Base-by-base conservation (phyloP, 2,888 invertebrate genomes). In the Acleris holmiana region DNA sequence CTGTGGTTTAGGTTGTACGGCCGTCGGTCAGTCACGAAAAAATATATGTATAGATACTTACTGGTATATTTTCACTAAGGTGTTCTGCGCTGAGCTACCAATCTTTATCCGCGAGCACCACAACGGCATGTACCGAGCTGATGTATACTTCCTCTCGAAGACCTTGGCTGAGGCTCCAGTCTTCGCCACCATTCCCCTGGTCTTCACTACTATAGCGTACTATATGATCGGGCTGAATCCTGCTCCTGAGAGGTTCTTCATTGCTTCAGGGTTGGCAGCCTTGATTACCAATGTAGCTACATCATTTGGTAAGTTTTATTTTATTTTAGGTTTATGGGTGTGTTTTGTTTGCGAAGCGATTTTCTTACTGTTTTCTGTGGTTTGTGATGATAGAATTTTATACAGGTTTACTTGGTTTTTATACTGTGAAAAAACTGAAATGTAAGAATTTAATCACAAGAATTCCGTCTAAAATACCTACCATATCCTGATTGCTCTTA, bases 81-180 rank as follows among this genome's bases (percentile, higher is more conserved):
- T 98, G 48, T 98, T 99, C 84, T 97, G 97, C 73, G 94, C 96
- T 0, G 98, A 99, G 81, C 91, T 98, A 40, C 98, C 98, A 0
- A 95, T 98, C 68, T 98, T 98, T 83, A 93, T 98, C 71, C 93
- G 98, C 15, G 98, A 99, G 82, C 96, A 98, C 76, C 94, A 95
- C 68, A 97, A 97, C 78, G 98, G 98, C 46, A 96, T 99, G 94
- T 99, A 99, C 78, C 93, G 98, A 56, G 96, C 97, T 0, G 97
- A 97, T 75, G 96, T 98, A 0, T 99, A 98, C 85, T 99, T 98
- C 86, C 82, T 99, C 23, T 96, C 97, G 61, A 99, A 98, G 91
- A 98, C 97, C 0, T 77, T 98, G 46, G 97, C 98, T 0, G 99
- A 99, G 78, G 90, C 97, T 0, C 99, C 99, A 0, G 94, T 98